Percentiles rank a stretch among this genome's conserved stretches.
Conservation (phyloP, 2,113 vertebrate genomes). For the Tyto alba region DNA sequence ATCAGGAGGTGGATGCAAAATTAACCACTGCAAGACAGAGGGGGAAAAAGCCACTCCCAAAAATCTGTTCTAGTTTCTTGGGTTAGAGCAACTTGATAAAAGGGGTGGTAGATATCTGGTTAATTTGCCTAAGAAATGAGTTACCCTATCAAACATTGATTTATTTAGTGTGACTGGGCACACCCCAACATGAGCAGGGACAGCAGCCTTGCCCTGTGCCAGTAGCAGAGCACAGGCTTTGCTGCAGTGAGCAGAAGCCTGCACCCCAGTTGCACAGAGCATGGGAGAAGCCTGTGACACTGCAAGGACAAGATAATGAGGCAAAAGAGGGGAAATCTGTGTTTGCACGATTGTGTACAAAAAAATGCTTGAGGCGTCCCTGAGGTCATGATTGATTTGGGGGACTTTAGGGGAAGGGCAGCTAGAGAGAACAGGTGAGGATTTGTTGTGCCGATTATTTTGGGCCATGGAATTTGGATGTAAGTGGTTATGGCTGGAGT, state of each 20-base stretch:
- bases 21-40: background rate
- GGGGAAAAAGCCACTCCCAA: background rate
- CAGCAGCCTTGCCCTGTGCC: background rate
- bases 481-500: background rate
- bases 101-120: background rate
- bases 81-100: background rate
- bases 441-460: background rate
- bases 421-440: background rate
- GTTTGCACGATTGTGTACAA: background rate
- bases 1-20: background rate
- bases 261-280: rapidly evolving
- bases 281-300: no score
- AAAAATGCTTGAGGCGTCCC: background rate
- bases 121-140: background rate
- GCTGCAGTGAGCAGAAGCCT: background rate
- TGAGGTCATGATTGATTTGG: background rate
- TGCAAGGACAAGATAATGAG: rapidly evolving
- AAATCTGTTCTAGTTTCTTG: background rate
- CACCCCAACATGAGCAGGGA: background rate
- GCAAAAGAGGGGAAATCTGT: background rate
- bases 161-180: background rate
- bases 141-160: background rate
- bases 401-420: background rate
- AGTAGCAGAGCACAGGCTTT: background rate
- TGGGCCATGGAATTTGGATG: background rate